Evolutionary conservation across 2,797 vertebrate species (phyloP), one percentile per base, ranked within the genome.

Genomic region (Zenarchopterus dispar): DNA sequence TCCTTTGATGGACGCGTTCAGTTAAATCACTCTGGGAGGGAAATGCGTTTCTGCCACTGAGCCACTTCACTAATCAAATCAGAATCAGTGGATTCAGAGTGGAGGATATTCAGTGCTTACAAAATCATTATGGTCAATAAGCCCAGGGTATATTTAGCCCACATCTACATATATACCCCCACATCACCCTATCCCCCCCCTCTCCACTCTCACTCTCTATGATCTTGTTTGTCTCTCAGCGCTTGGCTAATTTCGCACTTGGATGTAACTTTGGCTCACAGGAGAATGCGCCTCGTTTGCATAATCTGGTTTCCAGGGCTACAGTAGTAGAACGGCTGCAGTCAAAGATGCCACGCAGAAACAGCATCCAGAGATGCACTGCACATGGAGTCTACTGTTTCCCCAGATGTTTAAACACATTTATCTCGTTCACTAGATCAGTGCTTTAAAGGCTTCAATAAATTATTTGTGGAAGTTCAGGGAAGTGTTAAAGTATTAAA

Each of bases 221-320:
- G 68, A 84, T 81, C 77, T 66, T 75, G 72, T 79, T 84, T 86
- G 75, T 82, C 49, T 78, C 77, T 74, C 62, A 18, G 50, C 28
- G 46, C 70, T 74, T 23, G 63, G 75, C 79, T 80, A 81, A 81
- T 81, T 85, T 77, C 83, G 78, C 78, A 75, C 80, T 77, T 77
- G 77, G 73, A 80, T 76, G 66, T 78, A 85, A 84, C 81, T 82
- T 80, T 11, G 72, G 50, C 77, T 80, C 84, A 66, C 79, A 57
- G 77, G 82, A 75, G 74, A 75, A 75, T n/a, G 61, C 60, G 77
- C 46, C 60, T 84, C 48, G 23, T 86, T 84, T 85, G 74, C 81
- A 84, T 86, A 84, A 88, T 87, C 82, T 70, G 69, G 74, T 75
- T 85, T 86, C 77, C 61, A 57, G 69, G 84, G 78, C 73, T 82